phyloP scores from a whole-genome alignment of 2,797 vertebrate genomes.

The Mormyrus proboscirostris region DNA sequence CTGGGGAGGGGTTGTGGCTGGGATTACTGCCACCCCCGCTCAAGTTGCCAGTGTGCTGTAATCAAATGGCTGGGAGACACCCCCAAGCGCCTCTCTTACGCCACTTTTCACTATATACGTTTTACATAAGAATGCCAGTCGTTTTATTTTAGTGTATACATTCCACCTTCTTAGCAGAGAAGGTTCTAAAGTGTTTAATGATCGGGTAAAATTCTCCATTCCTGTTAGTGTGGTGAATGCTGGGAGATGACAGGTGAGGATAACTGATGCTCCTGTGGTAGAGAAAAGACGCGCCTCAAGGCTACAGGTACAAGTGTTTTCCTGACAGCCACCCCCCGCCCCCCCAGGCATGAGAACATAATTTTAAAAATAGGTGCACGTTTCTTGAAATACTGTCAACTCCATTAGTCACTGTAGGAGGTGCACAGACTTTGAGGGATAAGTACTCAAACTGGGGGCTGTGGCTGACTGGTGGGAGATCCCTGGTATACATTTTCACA shows the following conservation, averaged over 20 bases:
- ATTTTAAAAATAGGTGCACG: neutral
- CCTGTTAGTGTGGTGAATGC: neutral
- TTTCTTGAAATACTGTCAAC: neutral
- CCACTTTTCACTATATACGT: neutral
- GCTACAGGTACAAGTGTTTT: neutral
- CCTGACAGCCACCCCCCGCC: neutral
- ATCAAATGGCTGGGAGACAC: neutral
- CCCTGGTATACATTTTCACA: neutral
- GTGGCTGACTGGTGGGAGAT: neutral
- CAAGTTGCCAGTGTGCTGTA: neutral
- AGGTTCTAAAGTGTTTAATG: neutral
- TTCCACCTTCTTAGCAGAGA: neutral
- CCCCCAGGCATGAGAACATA: neutral
- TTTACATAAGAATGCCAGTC: neutral
- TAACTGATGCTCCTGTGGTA: neutral
- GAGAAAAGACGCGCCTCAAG: neutral
- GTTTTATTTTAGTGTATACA: neutral
- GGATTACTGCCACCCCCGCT: slow-evolving; percentile 11
- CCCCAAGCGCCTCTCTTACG: neutral
- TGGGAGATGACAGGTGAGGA: neutral
- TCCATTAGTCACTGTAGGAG: neutral
- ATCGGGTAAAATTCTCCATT: neutral
- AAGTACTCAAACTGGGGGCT: neutral
- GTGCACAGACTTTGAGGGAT: neutral
- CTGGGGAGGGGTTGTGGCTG: neutral